A percentile compares a stretch with the other conserved stretches of the same genome.
Conservation (phyloP, 2,113 vertebrate species). For the Scartelaos histophorus region DNA sequence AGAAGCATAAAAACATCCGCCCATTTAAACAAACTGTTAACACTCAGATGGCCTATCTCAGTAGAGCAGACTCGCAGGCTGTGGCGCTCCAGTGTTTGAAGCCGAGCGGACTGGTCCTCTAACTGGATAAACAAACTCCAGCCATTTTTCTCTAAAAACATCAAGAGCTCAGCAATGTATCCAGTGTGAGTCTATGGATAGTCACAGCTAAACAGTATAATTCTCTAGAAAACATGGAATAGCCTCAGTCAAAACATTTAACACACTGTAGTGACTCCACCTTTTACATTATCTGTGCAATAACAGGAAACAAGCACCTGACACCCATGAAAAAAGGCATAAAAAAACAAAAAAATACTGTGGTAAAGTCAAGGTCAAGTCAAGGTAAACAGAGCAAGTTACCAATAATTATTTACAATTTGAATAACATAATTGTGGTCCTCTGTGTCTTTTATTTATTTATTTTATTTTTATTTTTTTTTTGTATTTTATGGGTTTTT, state of each 20-base stretch:
- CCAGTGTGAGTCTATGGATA: slow-evolving; percentile 30
- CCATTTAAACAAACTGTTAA: slow-evolving; percentile 72
- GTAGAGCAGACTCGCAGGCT: slow-evolving; percentile 49
- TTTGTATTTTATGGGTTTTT: too few relatives aligned
- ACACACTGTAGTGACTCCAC: neutral
- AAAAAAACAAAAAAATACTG: too few relatives aligned
- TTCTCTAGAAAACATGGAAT: neutral
- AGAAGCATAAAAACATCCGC: slow-evolving; percentile 69
- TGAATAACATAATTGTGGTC: too few relatives aligned
- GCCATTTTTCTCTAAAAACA: slow-evolving; percentile 47
- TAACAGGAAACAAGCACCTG: too few relatives aligned
- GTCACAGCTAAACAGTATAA: neutral
- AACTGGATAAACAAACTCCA: slow-evolving; percentile 48
- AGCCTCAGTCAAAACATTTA: neutral
- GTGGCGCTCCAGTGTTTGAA: slow-evolving; percentile 49
- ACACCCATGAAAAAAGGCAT: too few relatives aligned
- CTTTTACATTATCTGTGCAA: neutral
- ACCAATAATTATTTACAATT: too few relatives aligned
- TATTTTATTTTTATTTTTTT: too few relatives aligned
- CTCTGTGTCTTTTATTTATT: too few relatives aligned
- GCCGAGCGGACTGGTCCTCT: slow-evolving; percentile 39
- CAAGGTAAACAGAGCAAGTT: too few relatives aligned
- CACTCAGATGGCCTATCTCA: slow-evolving; percentile 62
- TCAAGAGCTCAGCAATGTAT: slow-evolving; percentile 3
- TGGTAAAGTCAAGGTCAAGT: too few relatives aligned